phyloP scores from a whole-genome alignment of 2,113 vertebrate genomes.

The Puffinus mauretanicus region DNA sequence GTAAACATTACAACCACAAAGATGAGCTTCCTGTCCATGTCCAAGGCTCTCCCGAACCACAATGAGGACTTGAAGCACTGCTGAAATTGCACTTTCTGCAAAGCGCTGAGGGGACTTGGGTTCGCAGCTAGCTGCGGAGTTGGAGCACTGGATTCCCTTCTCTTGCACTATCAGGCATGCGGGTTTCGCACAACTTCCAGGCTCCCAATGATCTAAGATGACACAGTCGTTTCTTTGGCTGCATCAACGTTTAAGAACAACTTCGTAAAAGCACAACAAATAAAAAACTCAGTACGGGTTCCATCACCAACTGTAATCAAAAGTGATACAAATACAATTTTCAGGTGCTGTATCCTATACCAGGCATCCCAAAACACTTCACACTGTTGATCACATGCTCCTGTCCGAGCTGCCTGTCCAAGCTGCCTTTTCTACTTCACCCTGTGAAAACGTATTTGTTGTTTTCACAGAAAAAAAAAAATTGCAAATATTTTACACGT shows the following conservation, averaged over 20 bases:
- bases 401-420: not conserved
- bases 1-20: not conserved
- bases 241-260: not conserved
- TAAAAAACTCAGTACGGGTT: fast-evolving
- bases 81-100: not conserved
- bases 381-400: not conserved
- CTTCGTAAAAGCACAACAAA: not conserved
- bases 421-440: not conserved
- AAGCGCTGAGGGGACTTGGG: not conserved
- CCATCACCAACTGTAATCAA: not conserved
- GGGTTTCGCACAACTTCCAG: not conserved
- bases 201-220: not conserved
- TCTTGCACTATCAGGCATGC: not conserved
- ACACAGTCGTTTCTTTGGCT: not conserved
- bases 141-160: too few relatives aligned
- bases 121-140: not conserved
- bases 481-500: not conserved
- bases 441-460: not conserved
- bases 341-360: not conserved
- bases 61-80: not conserved
- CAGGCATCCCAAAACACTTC: not conserved
- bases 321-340: not conserved
- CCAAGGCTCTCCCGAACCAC: not conserved
- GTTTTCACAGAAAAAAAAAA: not conserved
- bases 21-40: not conserved